Conservation (phyloP, 2,797 vertebrate genomes). For the Macroramphosus scolopax region DNA sequence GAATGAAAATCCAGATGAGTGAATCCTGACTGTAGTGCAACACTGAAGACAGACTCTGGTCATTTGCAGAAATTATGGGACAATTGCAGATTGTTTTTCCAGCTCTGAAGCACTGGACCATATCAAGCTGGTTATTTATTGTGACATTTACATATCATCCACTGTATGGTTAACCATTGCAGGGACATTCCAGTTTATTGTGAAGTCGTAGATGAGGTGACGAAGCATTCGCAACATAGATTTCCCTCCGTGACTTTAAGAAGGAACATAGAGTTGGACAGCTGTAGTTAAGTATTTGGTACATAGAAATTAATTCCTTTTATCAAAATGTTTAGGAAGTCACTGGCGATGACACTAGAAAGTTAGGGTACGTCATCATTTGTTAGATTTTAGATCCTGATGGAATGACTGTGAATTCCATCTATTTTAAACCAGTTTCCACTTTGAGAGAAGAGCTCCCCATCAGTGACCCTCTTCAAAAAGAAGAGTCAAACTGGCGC, state of each 20-base stretch:
- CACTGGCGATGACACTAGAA: neutral
- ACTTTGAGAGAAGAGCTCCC: conserved; percentile 8
- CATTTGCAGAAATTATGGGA: conserved; percentile 25
- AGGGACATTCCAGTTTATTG: conserved; percentile 9
- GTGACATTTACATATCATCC: conserved; percentile 37
- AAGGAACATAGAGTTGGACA: too few species aligned
- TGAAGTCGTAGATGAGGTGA: conserved; percentile 10
- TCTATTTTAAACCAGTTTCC: conserved; percentile 12
- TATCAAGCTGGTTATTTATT: conserved; percentile 32
- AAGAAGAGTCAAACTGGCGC: conserved; percentile 10
- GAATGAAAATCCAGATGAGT: conserved; percentile 29
- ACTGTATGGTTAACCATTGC: conserved; percentile 16
- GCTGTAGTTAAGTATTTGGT: neutral
- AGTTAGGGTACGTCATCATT: neutral
- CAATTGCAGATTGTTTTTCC: conserved; percentile 27
- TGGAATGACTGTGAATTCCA: conserved; percentile 5
- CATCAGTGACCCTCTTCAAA: conserved; percentile 7
- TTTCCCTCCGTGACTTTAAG: conserved; percentile 1
- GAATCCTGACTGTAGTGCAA: conserved; percentile 34
- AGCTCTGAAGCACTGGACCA: conserved; percentile 17
- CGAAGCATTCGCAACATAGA: conserved; percentile 3
- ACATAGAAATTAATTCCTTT: neutral
- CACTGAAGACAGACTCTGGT: conserved; percentile 17
- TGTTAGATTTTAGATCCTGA: conserved; percentile 18
- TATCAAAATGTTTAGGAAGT: conserved; percentile 9